Percentiles rank a stretch among this genome's conserved stretches.
These are phyloP conservation scores for Astur gentilis DNA, from an alignment of 2,113 vertebrate species.

Conservation along the genomic window DNA sequence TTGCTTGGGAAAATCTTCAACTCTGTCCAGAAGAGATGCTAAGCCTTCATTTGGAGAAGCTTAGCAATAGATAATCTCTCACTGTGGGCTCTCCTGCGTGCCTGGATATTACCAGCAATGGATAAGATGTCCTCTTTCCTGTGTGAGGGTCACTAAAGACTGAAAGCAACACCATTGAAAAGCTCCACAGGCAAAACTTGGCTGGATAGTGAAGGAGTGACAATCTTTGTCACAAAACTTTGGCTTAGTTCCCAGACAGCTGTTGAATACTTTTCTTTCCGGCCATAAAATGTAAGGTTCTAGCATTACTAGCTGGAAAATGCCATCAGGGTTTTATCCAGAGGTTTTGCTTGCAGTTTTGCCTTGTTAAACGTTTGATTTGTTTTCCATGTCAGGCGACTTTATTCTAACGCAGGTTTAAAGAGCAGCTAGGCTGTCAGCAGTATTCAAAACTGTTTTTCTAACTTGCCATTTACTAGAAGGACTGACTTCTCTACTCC, in stretches of 20 bases:
- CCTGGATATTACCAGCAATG: neutral
- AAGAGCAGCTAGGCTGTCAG: neutral
- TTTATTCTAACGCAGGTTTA: neutral
- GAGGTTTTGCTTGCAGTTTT: neutral
- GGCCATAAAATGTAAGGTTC: neutral
- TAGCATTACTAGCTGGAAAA: constrained; percentile 5
- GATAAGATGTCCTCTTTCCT: neutral
- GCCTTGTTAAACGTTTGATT: constrained; percentile 15
- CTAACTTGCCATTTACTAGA: neutral
- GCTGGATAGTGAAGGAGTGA: neutral
- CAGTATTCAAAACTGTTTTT: neutral
- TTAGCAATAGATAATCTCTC: neutral
- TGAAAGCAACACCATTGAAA: neutral
- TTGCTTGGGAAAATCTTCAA: neutral
- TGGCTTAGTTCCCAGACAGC: neutral
- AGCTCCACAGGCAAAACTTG: neutral
- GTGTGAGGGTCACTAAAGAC: neutral
- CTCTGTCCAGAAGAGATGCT: neutral
- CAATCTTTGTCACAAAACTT: neutral
- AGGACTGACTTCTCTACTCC: neutral
- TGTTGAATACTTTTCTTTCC: neutral
- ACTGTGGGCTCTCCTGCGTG: neutral
- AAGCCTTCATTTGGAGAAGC: neutral
- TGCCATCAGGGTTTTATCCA: neutral
- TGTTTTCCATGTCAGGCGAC: neutral